phyloP scores from a whole-genome alignment of 1,140 invertebrate species.

The Tetramorium simillimum region DNA sequence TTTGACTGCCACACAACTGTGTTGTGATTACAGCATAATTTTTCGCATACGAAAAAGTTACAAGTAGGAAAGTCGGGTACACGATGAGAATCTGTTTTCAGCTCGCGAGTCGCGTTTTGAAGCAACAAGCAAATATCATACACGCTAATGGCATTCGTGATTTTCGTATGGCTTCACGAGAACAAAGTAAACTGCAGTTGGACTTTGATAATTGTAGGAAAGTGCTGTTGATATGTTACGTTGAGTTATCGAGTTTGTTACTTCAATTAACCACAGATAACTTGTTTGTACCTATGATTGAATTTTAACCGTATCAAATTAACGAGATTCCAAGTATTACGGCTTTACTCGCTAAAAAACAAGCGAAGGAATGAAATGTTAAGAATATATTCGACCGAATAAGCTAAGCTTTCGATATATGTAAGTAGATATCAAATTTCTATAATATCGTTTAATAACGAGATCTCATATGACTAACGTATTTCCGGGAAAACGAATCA shows the following conservation, averaged over 20 bases:
- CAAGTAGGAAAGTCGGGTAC: background rate
- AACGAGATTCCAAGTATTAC: background rate
- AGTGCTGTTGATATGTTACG: background rate
- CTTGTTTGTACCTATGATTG: background rate
- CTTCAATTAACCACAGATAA: constrained; percentile 2
- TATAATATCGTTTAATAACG: background rate
- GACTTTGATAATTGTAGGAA: constrained; percentile 34
- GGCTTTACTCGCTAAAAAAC: background rate
- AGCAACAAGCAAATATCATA: background rate
- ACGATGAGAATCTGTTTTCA: background rate
- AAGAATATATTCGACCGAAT: background rate
- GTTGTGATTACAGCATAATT: background rate
- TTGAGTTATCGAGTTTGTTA: constrained; percentile 17
- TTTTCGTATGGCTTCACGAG: background rate
- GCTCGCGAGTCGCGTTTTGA: background rate
- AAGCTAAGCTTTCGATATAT: background rate
- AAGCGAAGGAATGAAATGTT: background rate
- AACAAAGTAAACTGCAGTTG: background rate
- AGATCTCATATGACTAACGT: background rate
- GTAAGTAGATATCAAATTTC: background rate
- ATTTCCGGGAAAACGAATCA: constrained; percentile 23
- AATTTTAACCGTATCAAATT: background rate
- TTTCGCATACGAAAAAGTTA: background rate
- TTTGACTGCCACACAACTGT: background rate
- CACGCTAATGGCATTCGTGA: background rate